phyloP scores from a whole-genome alignment of 2,888 invertebrate species.

The Euproctis similis region DNA sequence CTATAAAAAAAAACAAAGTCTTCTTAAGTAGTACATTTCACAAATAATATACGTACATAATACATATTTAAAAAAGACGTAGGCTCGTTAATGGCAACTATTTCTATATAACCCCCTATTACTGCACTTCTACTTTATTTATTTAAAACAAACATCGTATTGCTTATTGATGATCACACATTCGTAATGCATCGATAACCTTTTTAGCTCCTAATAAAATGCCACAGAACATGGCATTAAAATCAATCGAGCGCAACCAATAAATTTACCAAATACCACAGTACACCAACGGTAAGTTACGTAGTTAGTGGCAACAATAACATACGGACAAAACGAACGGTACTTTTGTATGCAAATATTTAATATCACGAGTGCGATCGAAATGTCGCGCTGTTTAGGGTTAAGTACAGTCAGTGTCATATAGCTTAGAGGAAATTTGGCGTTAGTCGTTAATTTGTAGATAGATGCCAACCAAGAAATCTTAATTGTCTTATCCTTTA shows the following conservation, averaged over 20 bases:
- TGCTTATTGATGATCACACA: slow-evolving; percentile 9
- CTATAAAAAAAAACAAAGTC: too few species aligned
- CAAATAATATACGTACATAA: too few species aligned
- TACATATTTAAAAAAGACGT: too few species aligned
- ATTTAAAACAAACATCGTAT: neutral
- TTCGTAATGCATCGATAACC: slow-evolving; percentile 15
- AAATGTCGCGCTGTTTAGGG: slow-evolving; percentile 38
- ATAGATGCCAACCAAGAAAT: too few species aligned
- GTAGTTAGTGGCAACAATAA: slow-evolving; percentile 23
- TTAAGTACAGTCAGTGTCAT: too few species aligned
- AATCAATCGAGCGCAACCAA: slow-evolving; percentile 43
- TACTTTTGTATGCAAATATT: slow-evolving; percentile 63
- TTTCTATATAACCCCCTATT: too few species aligned
- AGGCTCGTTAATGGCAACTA: too few species aligned
- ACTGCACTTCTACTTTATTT: too few species aligned
- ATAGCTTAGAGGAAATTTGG: too few species aligned
- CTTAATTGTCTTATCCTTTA: too few species aligned
- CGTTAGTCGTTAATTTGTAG: too few species aligned
- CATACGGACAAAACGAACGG: slow-evolving; percentile 35
- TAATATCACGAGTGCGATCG: slow-evolving; percentile 66
- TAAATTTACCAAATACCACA: slow-evolving; percentile 30
- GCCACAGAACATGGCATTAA: slow-evolving; percentile 25
- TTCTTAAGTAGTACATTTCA: too few species aligned
- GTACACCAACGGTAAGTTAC: slow-evolving; percentile 34
- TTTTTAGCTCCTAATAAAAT: slow-evolving; percentile 20